Evolutionary conservation across 2,113 vertebrate genomes (phyloP).

Genomic region (Gasterosteus nipponicus): DNA sequence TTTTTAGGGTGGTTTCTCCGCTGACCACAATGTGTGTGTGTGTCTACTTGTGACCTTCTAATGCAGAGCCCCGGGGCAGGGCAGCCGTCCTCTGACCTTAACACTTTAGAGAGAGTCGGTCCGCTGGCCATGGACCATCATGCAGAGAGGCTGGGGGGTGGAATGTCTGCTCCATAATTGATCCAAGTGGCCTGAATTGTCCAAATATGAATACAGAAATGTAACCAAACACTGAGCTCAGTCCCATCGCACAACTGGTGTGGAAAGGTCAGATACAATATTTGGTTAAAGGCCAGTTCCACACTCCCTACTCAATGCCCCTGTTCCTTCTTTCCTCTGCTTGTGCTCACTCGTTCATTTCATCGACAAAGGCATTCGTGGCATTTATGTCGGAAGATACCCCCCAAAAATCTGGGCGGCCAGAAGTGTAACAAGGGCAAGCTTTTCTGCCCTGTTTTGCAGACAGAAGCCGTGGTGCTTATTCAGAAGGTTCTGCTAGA

Average conservation of each 20-base stretch:
- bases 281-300: slow-evolving; percentile 45
- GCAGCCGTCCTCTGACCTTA: slow-evolving; percentile 63
- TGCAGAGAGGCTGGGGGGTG: slow-evolving; percentile 5
- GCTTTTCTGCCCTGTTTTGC: too few relatives aligned
- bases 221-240: slow-evolving; percentile 31
- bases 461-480: too few relatives aligned
- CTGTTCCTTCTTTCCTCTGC: neutral
- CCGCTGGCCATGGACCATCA: slow-evolving; percentile 35
- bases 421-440: neutral
- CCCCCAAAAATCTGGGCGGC: too few relatives aligned
- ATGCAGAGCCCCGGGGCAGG: slow-evolving; percentile 51
- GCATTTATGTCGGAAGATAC: too few relatives aligned
- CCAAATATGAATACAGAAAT: slow-evolving; percentile 47
- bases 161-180: slow-evolving; percentile 15
- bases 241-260: slow-evolving; percentile 37
- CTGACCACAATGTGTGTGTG: slow-evolving; percentile 8
- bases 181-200: slow-evolving; percentile 42
- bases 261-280: slow-evolving; percentile 52
- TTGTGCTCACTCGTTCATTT: neutral
- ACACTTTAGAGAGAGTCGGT: slow-evolving; percentile 37
- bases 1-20: neutral
- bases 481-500: too few relatives aligned
- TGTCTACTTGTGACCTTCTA: slow-evolving; percentile 58
- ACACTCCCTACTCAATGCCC: neutral
- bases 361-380: neutral